Evolutionary conservation across 2,113 vertebrate species (phyloP).

Genomic region (Lathamus discolor): DNA sequence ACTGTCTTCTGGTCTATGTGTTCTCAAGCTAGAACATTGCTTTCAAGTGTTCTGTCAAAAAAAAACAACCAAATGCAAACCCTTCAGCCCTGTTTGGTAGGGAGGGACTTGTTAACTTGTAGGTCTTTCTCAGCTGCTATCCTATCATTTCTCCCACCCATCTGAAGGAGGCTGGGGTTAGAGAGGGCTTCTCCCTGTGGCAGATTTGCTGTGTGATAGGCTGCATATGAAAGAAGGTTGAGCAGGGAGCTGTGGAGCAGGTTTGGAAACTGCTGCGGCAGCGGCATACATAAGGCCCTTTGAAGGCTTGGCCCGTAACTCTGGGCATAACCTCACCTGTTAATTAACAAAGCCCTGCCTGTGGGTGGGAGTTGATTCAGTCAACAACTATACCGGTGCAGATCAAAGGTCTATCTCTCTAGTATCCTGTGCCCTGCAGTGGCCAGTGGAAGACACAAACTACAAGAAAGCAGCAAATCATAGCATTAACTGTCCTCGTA

Average conservation of each 20-base stretch:
- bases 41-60: neutral
- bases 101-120: neutral
- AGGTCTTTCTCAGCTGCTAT: neutral
- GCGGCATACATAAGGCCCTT: neutral
- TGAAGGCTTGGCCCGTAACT: constrained; percentile 10
- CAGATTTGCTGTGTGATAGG: constrained; percentile 3
- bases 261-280: constrained; percentile 47
- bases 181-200: neutral
- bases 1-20: neutral
- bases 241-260: constrained; percentile 37
- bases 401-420: neutral
- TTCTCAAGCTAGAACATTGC: neutral
- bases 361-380: neutral
- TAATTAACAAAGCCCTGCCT: neutral
- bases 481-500: neutral
- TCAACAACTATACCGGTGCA: neutral
- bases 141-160: neutral
- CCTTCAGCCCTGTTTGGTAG: neutral
- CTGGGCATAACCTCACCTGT: neutral
- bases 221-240: neutral
- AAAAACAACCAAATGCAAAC: neutral
- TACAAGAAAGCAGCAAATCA: neutral
- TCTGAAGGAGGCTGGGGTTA: constrained; percentile 36
- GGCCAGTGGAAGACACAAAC: neutral
- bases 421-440: neutral